These are phyloP conservation scores for Linhomoeus sp. DNA, from an alignment of 2,888 invertebrate species.

Conservation along the genomic window DNA sequence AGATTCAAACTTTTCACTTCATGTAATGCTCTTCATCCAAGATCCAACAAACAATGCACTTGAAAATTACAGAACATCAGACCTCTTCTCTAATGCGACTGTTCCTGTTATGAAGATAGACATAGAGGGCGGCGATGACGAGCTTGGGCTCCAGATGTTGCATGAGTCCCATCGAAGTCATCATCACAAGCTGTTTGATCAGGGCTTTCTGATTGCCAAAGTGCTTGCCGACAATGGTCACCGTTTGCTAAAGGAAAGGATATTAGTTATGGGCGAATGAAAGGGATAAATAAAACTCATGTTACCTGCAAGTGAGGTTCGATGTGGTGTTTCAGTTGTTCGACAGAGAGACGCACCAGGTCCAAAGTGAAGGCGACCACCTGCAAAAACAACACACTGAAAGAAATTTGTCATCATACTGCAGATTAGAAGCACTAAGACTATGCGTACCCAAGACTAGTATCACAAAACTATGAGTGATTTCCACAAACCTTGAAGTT, in stretches of 20 bases:
- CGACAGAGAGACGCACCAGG: conserved; percentile 30
- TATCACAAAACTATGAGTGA: too few relatives aligned
- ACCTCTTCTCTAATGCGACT: conserved; percentile 46
- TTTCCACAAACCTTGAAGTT: too few relatives aligned
- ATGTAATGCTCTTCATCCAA: too few relatives aligned
- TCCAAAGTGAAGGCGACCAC: conserved; percentile 31
- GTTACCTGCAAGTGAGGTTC: conserved; percentile 31
- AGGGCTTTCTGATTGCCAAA: conserved; percentile 36
- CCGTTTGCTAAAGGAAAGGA: conserved; percentile 22
- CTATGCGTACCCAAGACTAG: conserved; percentile 18
- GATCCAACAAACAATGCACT: too few relatives aligned
- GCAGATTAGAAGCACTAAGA: not conserved
- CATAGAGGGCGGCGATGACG: conserved; percentile 37
- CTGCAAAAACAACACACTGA: too few relatives aligned
- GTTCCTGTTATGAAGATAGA: conserved; percentile 33
- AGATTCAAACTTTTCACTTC: too few relatives aligned
- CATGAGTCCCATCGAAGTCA: conserved; percentile 36
- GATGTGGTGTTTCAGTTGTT: conserved; percentile 29
- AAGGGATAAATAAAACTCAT: too few relatives aligned
- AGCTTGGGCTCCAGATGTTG: conserved; percentile 35
- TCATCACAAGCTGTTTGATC: conserved; percentile 34
- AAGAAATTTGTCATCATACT: not conserved
- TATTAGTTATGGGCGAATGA: not conserved
- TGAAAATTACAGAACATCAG: too few relatives aligned
- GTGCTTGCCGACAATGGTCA: conserved; percentile 31